These are phyloP conservation scores for Bombus confusus DNA, from an alignment of 1,140 invertebrate genomes.

Conservation along the genomic window DNA sequence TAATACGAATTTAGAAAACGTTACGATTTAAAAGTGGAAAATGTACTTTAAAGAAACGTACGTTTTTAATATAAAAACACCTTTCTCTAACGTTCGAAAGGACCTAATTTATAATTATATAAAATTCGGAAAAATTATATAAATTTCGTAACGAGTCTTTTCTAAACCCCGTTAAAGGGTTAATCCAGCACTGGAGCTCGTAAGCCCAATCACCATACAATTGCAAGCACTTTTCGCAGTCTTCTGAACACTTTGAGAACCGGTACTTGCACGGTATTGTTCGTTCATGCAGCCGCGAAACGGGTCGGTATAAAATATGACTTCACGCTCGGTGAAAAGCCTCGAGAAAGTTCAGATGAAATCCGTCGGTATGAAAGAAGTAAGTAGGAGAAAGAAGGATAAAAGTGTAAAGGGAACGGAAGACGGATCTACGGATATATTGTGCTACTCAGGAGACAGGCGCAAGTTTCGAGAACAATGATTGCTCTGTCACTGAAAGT, in stretches of 20 bases:
- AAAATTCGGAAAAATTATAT: too few species aligned
- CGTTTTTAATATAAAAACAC: too few species aligned
- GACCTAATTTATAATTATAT: too few species aligned
- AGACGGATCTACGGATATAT: not conserved
- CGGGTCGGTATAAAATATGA: constrained; percentile 56
- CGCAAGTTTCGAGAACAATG: constrained; percentile 37
- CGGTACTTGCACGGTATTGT: constrained; percentile 45
- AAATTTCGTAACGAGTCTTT: too few species aligned
- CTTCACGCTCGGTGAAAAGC: constrained; percentile 16
- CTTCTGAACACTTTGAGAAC: constrained; percentile 4
- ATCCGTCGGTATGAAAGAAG: constrained; percentile 5
- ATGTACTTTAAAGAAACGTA: too few species aligned
- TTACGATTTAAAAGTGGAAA: too few species aligned
- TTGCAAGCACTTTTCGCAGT: not conserved
- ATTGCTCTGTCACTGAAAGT: constrained; percentile 24
- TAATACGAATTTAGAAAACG: too few species aligned
- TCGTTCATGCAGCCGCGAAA: constrained; percentile 45
- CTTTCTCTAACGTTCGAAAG: too few species aligned
- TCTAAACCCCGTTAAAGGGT: not conserved
- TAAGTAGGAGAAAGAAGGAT: not conserved
- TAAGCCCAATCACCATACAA: constrained; percentile 42
- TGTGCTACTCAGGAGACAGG: not conserved
- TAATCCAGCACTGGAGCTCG: not conserved
- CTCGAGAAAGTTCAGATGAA: constrained; percentile 21
- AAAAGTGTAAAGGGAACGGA: not conserved